Evolutionary conservation across 2,888 invertebrate species (phyloP).

Genomic region (Microctonus hyperodae): DNA sequence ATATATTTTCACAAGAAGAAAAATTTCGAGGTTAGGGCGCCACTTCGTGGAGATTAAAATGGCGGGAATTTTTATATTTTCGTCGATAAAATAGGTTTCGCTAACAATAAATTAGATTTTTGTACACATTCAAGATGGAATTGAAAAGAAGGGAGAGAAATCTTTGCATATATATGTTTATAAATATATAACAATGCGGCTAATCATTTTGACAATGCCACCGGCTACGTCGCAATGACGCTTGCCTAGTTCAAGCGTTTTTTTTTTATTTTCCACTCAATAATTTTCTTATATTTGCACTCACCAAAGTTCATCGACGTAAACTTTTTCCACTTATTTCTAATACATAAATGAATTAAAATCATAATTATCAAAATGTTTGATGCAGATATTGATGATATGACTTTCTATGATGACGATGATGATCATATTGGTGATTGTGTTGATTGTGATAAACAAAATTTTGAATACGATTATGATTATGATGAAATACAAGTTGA

Average conservation of each 20-base stretch:
- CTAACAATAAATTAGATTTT: too few species aligned
- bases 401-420: slow-evolving; percentile 47
- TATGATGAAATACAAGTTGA: slow-evolving; percentile 50
- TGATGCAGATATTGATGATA: slow-evolving; percentile 10
- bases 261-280: neutral
- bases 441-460: slow-evolving; percentile 45
- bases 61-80: neutral
- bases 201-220: neutral
- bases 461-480: slow-evolving; percentile 54
- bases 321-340: neutral
- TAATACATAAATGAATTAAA: neutral
- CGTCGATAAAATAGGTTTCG: neutral
- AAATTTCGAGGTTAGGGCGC: neutral
- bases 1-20: neutral
- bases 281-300: neutral
- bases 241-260: neutral
- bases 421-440: slow-evolving; percentile 37
- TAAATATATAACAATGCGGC: too few species aligned
- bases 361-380: slow-evolving; percentile 4
- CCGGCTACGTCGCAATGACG: neutral
- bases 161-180: neutral
- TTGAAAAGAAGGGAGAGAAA: too few species aligned
- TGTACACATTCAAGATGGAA: too few species aligned
- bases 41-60: neutral
- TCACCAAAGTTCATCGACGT: neutral